Base-by-base conservation (phyloP, 2,113 vertebrate species). In the Pteropus alecto region DNA sequence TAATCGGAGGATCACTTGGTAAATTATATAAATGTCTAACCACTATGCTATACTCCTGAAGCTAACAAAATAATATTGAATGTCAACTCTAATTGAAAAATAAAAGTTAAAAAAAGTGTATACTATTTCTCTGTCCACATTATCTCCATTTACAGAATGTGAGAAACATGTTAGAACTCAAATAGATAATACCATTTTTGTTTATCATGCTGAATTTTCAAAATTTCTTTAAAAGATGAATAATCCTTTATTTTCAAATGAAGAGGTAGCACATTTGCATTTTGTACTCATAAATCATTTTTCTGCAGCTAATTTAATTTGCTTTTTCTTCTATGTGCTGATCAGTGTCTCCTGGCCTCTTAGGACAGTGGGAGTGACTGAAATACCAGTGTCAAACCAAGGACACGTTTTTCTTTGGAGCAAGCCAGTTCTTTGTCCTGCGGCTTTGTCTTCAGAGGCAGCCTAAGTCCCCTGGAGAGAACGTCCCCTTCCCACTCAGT, bases 401-500 rank as follows among this genome's bases (percentile, higher is more conserved):
- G n/a, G 7, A 18, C 67, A 30, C 13, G 4, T 4, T 43, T 56
- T 86, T 67, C 61, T 56, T 65, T 54, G 28, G 16, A 33, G 5
- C 7, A 68, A 56, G 46, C 21, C 26, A 46, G 6, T 93, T 51
- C 10, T 13, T 77, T 46, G 28, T 58, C 35, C 4, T 51, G 12
- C 11, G 8, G 6, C 41, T 63, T 58, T 26, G 30, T 33, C 68
- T 54, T 30, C 13, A 63, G 43, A 84, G 30, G 35, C 24, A 14
- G 38, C 51, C 38, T 48, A 63, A 30, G 43, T 61, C 21, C 48
- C n/a, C 43, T 38, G 41, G 11, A 28, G 26, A 76, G 24, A 56
- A n/a, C 5, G 5, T 0, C 6, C 2, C 18, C 21, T 7, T 6
- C 46, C 7, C 13, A 0, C 3, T 26, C 21, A 30, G 19, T 21